Percentiles rank a stretch among this genome's conserved stretches.
phyloP scores from a whole-genome alignment of 2,797 vertebrate species.

The Meriones psammophilus region DNA sequence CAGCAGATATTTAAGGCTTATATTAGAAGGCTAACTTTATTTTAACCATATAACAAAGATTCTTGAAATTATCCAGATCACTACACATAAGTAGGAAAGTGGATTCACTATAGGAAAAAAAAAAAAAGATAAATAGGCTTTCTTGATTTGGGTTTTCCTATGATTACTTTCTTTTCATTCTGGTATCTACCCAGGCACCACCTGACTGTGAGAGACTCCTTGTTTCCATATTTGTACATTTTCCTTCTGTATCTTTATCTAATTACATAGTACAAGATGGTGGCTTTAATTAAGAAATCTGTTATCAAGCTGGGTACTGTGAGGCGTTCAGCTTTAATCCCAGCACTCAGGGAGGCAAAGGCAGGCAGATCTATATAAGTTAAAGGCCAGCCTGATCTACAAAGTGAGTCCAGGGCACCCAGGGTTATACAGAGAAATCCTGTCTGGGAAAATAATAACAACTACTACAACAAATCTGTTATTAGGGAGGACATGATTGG shows the following conservation, averaged over 20 bases:
- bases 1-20: constrained; percentile 67
- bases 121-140: not conserved
- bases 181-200: not conserved
- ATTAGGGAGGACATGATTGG: not conserved
- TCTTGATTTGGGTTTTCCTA: constrained; percentile 12
- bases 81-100: not conserved
- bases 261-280: not conserved
- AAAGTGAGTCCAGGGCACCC: too few relatives aligned
- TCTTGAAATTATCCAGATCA: constrained; percentile 42
- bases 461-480: not conserved
- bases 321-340: too few relatives aligned
- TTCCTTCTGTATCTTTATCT: constrained; percentile 52
- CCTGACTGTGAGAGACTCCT: not conserved
- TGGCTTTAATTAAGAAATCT: constrained; percentile 48
- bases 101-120: not conserved
- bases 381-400: too few relatives aligned
- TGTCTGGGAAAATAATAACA: too few relatives aligned
- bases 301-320: too few relatives aligned
- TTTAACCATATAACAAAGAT: constrained; percentile 19
- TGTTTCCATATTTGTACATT: not conserved
- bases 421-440: too few relatives aligned
- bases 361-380: too few relatives aligned
- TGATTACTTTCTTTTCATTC: not conserved
- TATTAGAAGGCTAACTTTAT: constrained; percentile 55
- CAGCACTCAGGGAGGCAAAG: too few relatives aligned